Evolutionary conservation across 2,797 vertebrate genomes (phyloP).

Genomic region (Centropyge bicolor): DNA sequence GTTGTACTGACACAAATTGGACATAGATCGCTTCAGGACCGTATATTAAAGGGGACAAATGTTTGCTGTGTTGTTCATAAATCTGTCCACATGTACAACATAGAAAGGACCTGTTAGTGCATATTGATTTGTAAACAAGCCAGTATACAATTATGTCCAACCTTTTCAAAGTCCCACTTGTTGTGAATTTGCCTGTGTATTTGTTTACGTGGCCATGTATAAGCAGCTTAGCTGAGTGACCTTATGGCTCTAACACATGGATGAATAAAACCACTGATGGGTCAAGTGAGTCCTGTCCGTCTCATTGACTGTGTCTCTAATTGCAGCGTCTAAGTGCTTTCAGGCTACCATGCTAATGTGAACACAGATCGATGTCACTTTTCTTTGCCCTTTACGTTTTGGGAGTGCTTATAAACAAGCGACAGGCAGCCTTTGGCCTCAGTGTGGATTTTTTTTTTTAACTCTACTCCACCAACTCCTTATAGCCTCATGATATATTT

Average conservation of each 20-base stretch:
- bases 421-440: constrained; percentile 49
- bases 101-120: not conserved
- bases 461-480: constrained; percentile 27
- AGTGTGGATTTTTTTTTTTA: constrained; percentile 32
- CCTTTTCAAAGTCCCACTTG: constrained; percentile 8
- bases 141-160: not conserved
- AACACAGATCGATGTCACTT: constrained; percentile 83
- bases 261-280: constrained; percentile 52
- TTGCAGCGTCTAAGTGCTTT: constrained; percentile 85
- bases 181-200: constrained; percentile 9
- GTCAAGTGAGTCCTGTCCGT: constrained; percentile 58
- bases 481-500: constrained; percentile 45
- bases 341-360: constrained; percentile 84
- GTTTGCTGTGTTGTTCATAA: constrained; percentile 1
- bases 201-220: constrained; percentile 47
- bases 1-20: not conserved
- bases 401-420: constrained; percentile 72
- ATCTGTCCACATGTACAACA: not conserved
- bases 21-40: not conserved
- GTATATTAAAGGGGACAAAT: not conserved
- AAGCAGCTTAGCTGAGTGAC: constrained; percentile 45
- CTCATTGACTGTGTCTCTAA: constrained; percentile 82
- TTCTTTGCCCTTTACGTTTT: constrained; percentile 70
- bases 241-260: constrained; percentile 40
- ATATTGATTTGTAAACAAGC: constrained; percentile 40